Evolutionary conservation across 1,140 invertebrate species (phyloP), one percentile per base, ranked within the genome.

Genomic region (Ips nitidus): DNA sequence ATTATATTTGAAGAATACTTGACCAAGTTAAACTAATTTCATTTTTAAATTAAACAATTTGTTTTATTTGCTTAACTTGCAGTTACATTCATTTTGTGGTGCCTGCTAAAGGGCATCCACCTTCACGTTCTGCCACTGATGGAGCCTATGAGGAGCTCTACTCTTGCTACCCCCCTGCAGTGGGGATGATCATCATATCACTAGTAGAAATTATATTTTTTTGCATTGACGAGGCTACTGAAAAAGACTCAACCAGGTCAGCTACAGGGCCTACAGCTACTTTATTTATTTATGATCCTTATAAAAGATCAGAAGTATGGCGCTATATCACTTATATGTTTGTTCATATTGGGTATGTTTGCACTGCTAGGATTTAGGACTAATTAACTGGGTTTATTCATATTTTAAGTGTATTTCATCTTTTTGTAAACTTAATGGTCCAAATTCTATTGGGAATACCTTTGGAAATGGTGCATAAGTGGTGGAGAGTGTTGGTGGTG

Each of bases 311-410:
- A 61, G 90, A 99, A 83, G 90, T 89, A 0, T 99, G 95, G 95
- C 86, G 97, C 74, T 99, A 91, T 80, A 57, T 98, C 4, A 93
- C 93, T 1, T 99, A 99, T 79, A 98, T 98, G 94, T 91, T 98
- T 79, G 95, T 99, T 43, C 97, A 98, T 82, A 90, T 95, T 67
- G 95, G 95, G 91, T 91, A 80, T 85, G 87, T 84, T 22, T 22
- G 22, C 22, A 22, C 22, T 8, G 42, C 47, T 59, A n/a, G 41
- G 8, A 1, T 59, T 59, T 59, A 67, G 7, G 47, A 2, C 7
- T 22, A 22, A 22, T 22, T 22, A 22, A 22, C 22, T 22, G 22
- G 22, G 22, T 22, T 22, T 8, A 47, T 53, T 52, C 63, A 41
- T 6, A n/a, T 36, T 68, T 71, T 68, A 77, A 91, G 93, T 39